Base-by-base conservation (phyloP, 2,888 invertebrate genomes). In the Lasioglossum lativentre region DNA sequence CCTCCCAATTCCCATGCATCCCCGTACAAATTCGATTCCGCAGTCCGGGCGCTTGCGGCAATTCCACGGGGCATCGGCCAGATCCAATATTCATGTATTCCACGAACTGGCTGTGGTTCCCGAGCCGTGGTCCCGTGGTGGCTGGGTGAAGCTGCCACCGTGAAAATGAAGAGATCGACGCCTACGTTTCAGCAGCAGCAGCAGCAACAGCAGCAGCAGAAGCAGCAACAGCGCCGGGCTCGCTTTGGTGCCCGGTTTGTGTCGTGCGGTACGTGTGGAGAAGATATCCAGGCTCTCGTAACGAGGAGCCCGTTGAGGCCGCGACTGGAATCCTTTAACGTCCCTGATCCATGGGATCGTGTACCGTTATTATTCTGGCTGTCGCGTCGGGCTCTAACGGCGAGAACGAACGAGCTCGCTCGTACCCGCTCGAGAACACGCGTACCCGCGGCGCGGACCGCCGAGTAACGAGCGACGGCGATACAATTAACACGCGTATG, bases 351-450 rank as follows among this genome's bases (percentile, higher is more conserved):
- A 90, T 75, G 73, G 75, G 77, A 86, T 75, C 75, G 82, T 83
- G 90, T 92, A 92, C 93, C 93, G 93, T 93, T 93, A 93, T 94
- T 93, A 93, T 92, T 93, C 92, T 92, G 92, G 88, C 89, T 85
- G 88, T 85, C 85, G 85, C 40, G 23, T 10, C 40, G 38, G 34
- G 66, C 19, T 34, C 66, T 66, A 66, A 66, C 66, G 66, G 80
- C 75, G 89, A 82, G 86, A 87, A 81, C 85, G 86, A 87, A 87
- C 87, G 88, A 87, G 85, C 88, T 86, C 88, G 27, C 59, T 30
- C 30, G 79, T 74, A 56, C 66, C 68, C 79, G 80, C 79, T 68
- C 45, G 56, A 42, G 59, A 63, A 73, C 79, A 63, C 45, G 73
- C 63, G 73, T 73, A 23, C 72, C 19, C 52, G 40, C 30, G 30